Base-by-base conservation (phyloP, 1,140 invertebrate genomes). In the Drosophila erecta region DNA sequence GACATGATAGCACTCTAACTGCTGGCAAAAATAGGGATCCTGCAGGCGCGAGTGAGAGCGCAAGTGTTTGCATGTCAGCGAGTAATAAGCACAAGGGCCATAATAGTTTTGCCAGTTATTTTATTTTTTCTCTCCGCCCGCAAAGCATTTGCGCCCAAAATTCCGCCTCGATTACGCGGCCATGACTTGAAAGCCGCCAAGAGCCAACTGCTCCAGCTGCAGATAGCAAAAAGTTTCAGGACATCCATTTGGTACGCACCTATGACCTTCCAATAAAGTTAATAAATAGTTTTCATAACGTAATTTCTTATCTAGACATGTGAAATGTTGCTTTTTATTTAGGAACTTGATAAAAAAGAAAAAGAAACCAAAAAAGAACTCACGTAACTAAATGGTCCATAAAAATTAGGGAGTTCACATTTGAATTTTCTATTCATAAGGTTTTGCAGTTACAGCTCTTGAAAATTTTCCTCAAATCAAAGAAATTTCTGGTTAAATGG, bases 61-160 rank as follows among this genome's bases (percentile, higher is more conserved):
- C 78, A 66, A 84, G 84, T 89, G 84, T 89, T 89, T 89, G 84
- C 84, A 89, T 89, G 84, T 89, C 84, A 89, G 84, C 84, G 56
- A 84, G 84, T 89, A 89, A 89, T 89, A 89, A 89, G 84, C 84
- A 89, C 85, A 89, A 89, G 84, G 79, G 76, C 84, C 84, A 89
- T 89, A 89, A 89, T 89, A 89, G 84, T 89, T 89, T 80, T 74
- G 76, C 84, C 84, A 89, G 84, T 83, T 87, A 76, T 89, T 79
- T 71, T 65, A 77, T 70, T 70, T 77, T 62, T 56, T 53, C 53
- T 76, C 50, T 37, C 51, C 44, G 37, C 11, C 37, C 12, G 14
- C 33, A 30, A 59, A 70, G 54, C 65, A 67, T 78, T 81, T 62
- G 50, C 43, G 76, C 59, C 65, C 46, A 38, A 77, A 80, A 77